A percentile compares a stretch with the other conserved stretches of the same genome.
These are phyloP conservation scores for Tetropium fuscum DNA, from an alignment of 2,888 invertebrate genomes.

Conservation along the genomic window DNA sequence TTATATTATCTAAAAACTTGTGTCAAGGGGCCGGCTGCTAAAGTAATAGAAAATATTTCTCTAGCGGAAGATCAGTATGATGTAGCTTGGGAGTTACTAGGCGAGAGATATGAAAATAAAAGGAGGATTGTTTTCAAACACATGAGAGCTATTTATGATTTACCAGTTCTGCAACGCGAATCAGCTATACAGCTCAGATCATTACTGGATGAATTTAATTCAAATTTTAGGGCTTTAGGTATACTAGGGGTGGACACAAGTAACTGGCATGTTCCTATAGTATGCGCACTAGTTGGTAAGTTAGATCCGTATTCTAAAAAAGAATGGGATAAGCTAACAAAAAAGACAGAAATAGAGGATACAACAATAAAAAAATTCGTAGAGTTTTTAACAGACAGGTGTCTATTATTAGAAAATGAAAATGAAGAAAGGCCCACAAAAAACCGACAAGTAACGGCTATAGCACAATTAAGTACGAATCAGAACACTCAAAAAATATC, in stretches of 20 bases:
- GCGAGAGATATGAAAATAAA: constrained; percentile 31
- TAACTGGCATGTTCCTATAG: neutral
- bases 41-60: constrained; percentile 30
- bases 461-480: neutral
- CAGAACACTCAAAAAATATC: neutral
- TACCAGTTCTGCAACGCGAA: constrained; percentile 8
- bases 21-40: constrained; percentile 29
- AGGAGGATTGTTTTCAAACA: constrained; percentile 15
- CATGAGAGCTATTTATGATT: constrained; percentile 30
- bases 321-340: neutral
- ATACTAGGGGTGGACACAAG: neutral
- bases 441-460: neutral
- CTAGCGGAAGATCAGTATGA: constrained; percentile 27
- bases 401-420: neutral
- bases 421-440: neutral
- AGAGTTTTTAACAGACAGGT: neutral
- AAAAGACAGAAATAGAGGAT: neutral
- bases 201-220: neutral
- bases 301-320: neutral
- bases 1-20: constrained; percentile 34
- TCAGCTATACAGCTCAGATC: neutral
- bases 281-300: neutral
- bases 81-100: constrained; percentile 28
- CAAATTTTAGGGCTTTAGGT: neutral
- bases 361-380: neutral